phyloP scores from a whole-genome alignment of 2,888 invertebrate genomes.

The Coelopa pilipes region DNA sequence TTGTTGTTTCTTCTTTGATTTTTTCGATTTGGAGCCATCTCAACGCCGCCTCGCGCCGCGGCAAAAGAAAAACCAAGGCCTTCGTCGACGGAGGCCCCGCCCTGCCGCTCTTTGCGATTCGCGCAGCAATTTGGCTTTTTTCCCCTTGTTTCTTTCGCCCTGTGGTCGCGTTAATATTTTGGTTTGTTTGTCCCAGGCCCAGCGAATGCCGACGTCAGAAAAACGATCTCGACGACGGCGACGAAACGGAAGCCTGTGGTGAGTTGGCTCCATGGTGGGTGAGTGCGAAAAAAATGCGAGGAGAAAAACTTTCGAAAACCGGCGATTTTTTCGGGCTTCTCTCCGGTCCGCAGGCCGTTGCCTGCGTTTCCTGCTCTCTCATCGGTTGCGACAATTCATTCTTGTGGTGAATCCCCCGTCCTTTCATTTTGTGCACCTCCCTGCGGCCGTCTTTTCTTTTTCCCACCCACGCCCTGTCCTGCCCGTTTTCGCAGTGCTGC shows the following conservation, averaged over 20 bases:
- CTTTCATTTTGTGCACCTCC: not conserved
- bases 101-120: not conserved
- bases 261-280: too few species aligned
- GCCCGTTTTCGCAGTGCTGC: slow-evolving; percentile 28
- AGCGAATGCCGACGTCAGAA: too few species aligned
- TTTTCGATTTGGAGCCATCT: too few species aligned
- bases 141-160: not conserved
- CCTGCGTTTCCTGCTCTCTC: not conserved
- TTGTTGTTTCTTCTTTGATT: too few species aligned
- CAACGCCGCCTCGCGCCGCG: not conserved
- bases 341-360: not conserved
- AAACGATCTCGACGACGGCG: too few species aligned
- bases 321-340: too few species aligned
- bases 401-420: slow-evolving; percentile 16
- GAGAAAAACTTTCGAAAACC: too few species aligned
- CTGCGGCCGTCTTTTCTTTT: too few species aligned
- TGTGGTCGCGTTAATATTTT: not conserved
- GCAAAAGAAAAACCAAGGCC: not conserved
- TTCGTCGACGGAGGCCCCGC: not conserved
- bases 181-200: not conserved
- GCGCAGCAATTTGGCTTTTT: too few species aligned
- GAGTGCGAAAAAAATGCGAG: too few species aligned
- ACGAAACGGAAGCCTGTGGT: too few species aligned
- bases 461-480: not conserved
- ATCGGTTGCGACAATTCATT: slow-evolving; percentile 13